Percentiles rank a stretch among this genome's conserved stretches.
These are phyloP conservation scores for Stenchaetothrips biformis DNA, from an alignment of 2,888 invertebrate genomes.

Conservation along the genomic window DNA sequence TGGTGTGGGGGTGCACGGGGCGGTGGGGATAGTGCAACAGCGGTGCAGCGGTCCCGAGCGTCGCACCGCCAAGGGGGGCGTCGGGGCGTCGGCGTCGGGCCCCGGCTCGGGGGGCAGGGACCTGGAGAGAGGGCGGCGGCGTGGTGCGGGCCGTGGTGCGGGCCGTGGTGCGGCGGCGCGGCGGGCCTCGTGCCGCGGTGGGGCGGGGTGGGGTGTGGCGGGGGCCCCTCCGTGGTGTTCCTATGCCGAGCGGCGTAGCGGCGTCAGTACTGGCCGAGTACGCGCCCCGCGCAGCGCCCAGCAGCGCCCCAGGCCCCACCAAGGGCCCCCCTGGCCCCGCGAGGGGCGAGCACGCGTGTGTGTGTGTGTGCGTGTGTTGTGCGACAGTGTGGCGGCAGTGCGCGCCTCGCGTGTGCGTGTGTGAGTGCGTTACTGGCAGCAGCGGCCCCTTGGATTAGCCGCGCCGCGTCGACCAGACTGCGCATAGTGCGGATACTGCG, in stretches of 20 bases:
- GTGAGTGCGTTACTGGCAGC: no score
- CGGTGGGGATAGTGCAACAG: not conserved
- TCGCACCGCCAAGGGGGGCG: slow-evolving; percentile 2
- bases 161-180: slow-evolving; percentile 1
- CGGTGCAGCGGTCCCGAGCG: no score
- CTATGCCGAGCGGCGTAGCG: slow-evolving; percentile 26
- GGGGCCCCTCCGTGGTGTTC: slow-evolving; percentile 38
- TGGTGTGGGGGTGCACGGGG: not conserved
- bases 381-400: no score
- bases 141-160: not conserved
- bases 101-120: not conserved
- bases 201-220: slow-evolving; percentile 41
- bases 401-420: no score
- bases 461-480: no score
- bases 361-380: no score
- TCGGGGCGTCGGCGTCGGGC: slow-evolving; percentile 10
- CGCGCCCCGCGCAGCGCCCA: slow-evolving; percentile 44
- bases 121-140: slow-evolving; percentile 23
- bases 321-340: slow-evolving; percentile 43
- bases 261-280: slow-evolving; percentile 49
- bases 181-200: slow-evolving; percentile 23
- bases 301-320: slow-evolving; percentile 43
- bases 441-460: no score
- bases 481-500: no score
- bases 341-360: not conserved